Evolutionary conservation across 2,888 invertebrate species (phyloP).

Genomic region (Neoascia interrupta): DNA sequence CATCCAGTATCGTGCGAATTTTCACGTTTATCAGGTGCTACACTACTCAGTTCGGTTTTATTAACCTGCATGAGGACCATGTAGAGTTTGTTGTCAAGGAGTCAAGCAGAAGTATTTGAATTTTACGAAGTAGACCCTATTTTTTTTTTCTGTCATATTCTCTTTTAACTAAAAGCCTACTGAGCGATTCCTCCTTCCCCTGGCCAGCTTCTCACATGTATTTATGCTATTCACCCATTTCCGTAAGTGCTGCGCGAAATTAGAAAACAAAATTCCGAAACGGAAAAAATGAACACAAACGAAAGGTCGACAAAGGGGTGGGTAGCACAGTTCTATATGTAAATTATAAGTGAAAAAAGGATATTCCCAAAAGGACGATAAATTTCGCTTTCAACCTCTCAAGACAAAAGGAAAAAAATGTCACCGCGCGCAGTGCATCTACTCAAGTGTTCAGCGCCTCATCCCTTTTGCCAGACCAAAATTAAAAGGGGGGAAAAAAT

Average conservation of each 20-base stretch:
- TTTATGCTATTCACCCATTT: slow-evolving; percentile 9
- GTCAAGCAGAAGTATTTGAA: no score
- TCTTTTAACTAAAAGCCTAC: slow-evolving; percentile 1
- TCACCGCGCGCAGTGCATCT: slow-evolving; percentile 49
- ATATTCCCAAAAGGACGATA: slow-evolving; percentile 53
- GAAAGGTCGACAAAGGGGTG: slow-evolving; percentile 41
- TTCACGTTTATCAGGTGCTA: not conserved
- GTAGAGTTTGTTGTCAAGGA: not conserved
- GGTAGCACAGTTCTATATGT: slow-evolving; percentile 54
- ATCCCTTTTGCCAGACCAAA: slow-evolving; percentile 9
- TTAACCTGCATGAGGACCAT: not conserved
- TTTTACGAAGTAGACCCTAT: no score
- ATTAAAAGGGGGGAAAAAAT: slow-evolving; percentile 16
- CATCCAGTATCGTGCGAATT: not conserved
- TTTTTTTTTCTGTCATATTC: no score
- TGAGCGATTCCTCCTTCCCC: not conserved
- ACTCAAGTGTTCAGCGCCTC: slow-evolving; percentile 32
- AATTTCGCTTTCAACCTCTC: slow-evolving; percentile 54
- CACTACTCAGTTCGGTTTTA: not conserved
- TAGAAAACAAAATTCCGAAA: slow-evolving; percentile 35
- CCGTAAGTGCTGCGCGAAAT: slow-evolving; percentile 44
- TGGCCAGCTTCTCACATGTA: not conserved
- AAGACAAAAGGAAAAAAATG: slow-evolving; percentile 43
- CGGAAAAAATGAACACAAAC: slow-evolving; percentile 12
- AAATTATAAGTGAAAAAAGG: slow-evolving; percentile 46